Base-by-base conservation (phyloP, 2,888 invertebrate genomes). In the Thymelicus sylvestris region DNA sequence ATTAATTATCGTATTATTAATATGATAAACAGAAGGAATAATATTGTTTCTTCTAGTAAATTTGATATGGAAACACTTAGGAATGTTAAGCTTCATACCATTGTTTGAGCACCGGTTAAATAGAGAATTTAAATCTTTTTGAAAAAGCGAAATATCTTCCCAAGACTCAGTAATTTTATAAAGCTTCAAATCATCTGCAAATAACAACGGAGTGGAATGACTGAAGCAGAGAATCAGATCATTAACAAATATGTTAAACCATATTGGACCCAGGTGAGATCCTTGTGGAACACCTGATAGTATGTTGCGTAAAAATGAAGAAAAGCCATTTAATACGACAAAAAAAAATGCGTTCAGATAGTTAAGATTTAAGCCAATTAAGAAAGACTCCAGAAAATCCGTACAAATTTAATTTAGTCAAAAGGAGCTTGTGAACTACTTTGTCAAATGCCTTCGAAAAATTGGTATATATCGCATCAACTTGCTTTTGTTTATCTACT, bases 181-280 rank as follows among this genome's bases (percentile, higher is more conserved):
- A 12, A 76, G 47, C 50, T 76, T 76, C 7, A 76, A 52, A 10
- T 76, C 76, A 57, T 76, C 76, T n/a, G 76, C 76, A 71, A 66
- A 74, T 13, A 76, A 24, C 15, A 64, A 71, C 10, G 60, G 48
- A 10, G 65, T 44, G 19, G 67, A 72, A 48, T 68, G 13, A 19
- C 12, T 15, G 15, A 72, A 74, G 47, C 73, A 67, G 4, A 66
- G 12, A n/a, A 52, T 31, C 6, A 73, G 31, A 24, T 74, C 72
- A 41, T 74, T 73, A 12, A 73, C 67, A 48, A 72, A 73, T n/a
- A 73, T 59, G 19, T 65, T 72, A 65, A 74, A 74, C 38, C 73
- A 19, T 24, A 72, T 31, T 15, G 74, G 74, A 41, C 71, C 74
- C 10, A 74, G 44, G 50, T 70, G 70, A 5, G 74, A 74, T 0